Percentiles rank a stretch among this genome's conserved stretches.
Conservation (phyloP, 2,797 vertebrate species). For the Channa striata region DNA sequence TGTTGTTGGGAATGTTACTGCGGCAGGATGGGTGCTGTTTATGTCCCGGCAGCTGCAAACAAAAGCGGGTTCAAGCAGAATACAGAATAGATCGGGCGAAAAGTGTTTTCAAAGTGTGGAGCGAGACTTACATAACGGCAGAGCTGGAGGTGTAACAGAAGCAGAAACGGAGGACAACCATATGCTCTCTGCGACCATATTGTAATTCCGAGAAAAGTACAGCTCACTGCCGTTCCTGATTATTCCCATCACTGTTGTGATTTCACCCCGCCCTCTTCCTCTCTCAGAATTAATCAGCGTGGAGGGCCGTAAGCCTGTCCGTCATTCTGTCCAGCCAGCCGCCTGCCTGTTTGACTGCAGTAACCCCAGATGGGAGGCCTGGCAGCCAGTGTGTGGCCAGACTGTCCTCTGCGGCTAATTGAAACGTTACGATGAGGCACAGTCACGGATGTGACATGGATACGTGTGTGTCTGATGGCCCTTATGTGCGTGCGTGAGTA, state of each 20-base stretch:
- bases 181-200: conserved; percentile 67
- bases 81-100: conserved; percentile 48
- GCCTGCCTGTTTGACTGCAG: conserved; percentile 65
- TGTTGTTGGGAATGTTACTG: conserved; percentile 50
- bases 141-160: conserved; percentile 60
- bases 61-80: conserved; percentile 61
- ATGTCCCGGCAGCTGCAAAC: conserved; percentile 59
- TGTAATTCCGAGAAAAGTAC: conserved; percentile 62
- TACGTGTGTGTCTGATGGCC: conserved; percentile 46
- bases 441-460: conserved; percentile 52
- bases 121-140: conserved; percentile 57
- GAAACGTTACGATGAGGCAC: conserved; percentile 74
- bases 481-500: conserved; percentile 5
- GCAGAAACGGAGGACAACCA: conserved; percentile 55
- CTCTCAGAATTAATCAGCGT: conserved; percentile 69
- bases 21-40: conserved; percentile 35
- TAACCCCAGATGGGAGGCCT: conserved; percentile 72
- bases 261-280: conserved; percentile 61
- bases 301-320: conserved; percentile 62
- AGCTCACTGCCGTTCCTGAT: conserved; percentile 66
- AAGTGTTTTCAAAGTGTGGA: conserved; percentile 52
- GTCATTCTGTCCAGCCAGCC: conserved; percentile 59
- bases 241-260: conserved; percentile 63
- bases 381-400: conserved; percentile 72
- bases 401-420: conserved; percentile 79